phyloP scores from a whole-genome alignment of 2,113 vertebrate genomes.

The Lepidothrix coronata region DNA sequence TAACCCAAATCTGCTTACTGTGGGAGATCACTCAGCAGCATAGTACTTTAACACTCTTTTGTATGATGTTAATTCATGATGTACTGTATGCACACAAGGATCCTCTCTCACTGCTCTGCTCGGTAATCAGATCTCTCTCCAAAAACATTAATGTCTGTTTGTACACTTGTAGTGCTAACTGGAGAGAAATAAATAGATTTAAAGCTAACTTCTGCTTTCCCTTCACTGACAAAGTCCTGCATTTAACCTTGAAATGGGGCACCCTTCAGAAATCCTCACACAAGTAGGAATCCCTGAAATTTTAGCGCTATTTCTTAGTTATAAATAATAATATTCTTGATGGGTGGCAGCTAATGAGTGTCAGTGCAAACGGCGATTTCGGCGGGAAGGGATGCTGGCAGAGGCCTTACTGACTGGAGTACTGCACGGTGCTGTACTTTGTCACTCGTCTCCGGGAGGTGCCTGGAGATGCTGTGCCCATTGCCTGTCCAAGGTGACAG shows the following conservation, averaged over 20 bases:
- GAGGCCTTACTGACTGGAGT: constrained; percentile 60
- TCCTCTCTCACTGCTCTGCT: not conserved
- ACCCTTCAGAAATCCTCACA: not conserved
- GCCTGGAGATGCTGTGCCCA: constrained; percentile 43
- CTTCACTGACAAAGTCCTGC: not conserved
- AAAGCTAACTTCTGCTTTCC: not conserved
- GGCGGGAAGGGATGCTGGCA: not conserved
- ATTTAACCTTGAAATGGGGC: constrained; percentile 1
- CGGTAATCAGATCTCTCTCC: not conserved
- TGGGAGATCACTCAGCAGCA: not conserved
- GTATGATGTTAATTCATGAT: not conserved
- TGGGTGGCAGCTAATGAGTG: not conserved
- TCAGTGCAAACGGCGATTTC: not conserved
- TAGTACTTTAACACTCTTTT: not conserved
- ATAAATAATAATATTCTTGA: constrained; percentile 45
- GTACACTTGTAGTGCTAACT: not conserved
- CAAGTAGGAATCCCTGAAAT: not conserved
- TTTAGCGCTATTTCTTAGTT: constrained; percentile 43
- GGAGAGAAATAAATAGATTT: constrained; percentile 6
- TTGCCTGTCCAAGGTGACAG: constrained; percentile 64
- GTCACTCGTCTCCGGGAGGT: constrained; percentile 70
- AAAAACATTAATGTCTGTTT: not conserved
- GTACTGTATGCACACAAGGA: not conserved
- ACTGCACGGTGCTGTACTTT: constrained; percentile 73
- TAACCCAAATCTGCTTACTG: not conserved